These are phyloP conservation scores for Pteruthius melanotis DNA, from an alignment of 2,113 vertebrate species.

Conservation along the genomic window DNA sequence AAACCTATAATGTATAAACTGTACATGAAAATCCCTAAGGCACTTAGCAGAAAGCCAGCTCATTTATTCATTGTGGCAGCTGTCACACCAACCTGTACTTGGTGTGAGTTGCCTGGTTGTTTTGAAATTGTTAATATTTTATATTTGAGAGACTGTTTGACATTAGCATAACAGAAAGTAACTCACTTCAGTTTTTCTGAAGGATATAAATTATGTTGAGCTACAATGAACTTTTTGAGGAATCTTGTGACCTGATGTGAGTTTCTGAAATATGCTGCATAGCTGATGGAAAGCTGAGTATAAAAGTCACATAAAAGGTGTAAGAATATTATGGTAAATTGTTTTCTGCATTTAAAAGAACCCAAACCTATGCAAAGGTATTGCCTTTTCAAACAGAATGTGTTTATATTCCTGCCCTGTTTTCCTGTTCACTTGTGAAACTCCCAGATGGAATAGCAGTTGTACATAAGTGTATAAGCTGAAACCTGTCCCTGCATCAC, in stretches of 20 bases:
- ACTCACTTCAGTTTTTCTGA: neutral
- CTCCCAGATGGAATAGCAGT: neutral
- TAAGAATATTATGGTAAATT: neutral
- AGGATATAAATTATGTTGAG: neutral
- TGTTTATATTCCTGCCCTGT: neutral
- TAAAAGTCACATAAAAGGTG: neutral
- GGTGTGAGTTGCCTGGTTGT: neutral
- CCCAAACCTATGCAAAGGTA: neutral
- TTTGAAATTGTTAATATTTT: neutral
- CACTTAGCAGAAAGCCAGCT: neutral
- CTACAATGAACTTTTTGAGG: neutral
- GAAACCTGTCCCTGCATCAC: neutral
- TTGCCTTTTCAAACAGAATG: neutral
- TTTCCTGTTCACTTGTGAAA: neutral
- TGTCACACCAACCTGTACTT: neutral
- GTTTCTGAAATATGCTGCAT: neutral
- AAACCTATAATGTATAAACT: neutral
- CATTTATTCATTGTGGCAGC: neutral
- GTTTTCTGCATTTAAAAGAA: neutral
- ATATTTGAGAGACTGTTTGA: neutral
- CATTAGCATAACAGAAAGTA: neutral
- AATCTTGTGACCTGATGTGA: neutral
- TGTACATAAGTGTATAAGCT: neutral
- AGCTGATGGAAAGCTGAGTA: neutral
- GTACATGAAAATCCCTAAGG: neutral